phyloP scores from a whole-genome alignment of 1,140 invertebrate genomes.

The Tetramorium simillimum region DNA sequence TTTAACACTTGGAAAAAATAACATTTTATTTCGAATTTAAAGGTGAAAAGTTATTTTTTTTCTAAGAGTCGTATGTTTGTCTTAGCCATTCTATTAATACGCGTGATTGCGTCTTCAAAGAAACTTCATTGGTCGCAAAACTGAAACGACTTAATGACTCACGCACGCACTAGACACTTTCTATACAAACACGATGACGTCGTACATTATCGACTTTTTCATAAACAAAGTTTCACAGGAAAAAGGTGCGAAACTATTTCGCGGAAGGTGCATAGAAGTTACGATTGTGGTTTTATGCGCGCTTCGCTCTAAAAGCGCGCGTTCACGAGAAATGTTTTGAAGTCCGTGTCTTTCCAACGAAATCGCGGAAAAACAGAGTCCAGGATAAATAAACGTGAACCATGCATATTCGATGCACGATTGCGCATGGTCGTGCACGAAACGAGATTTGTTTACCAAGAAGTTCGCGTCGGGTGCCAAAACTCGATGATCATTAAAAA shows the following conservation, averaged over 20 bases:
- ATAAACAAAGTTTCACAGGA: constrained; percentile 39
- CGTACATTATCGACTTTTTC: constrained; percentile 27
- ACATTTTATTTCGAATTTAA: background rate
- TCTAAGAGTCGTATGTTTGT: background rate
- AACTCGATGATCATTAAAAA: constrained; percentile 6
- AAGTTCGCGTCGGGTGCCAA: background rate
- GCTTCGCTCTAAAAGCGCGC: constrained; percentile 13
- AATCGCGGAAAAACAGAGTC: constrained; percentile 50
- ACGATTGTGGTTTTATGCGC: constrained; percentile 43
- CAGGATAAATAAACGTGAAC: constrained; percentile 38
- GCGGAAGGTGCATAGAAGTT: constrained; percentile 47
- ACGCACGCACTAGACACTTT: constrained; percentile 5
- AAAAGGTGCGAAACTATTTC: constrained; percentile 43
- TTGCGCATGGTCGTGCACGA: constrained; percentile 17
- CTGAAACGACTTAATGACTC: constrained; percentile 15
- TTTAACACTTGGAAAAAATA: background rate
- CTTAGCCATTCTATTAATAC: background rate
- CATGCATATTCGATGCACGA: constrained; percentile 27
- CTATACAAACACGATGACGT: background rate
- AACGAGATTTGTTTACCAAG: constrained; percentile 21
- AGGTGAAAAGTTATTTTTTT: background rate
- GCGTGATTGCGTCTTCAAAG: background rate
- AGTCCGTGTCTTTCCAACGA: constrained; percentile 45
- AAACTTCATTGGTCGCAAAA: constrained; percentile 11
- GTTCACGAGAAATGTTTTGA: constrained; percentile 31